Conservation (phyloP, 2,113 vertebrate genomes). For the Brachirus orientalis region DNA sequence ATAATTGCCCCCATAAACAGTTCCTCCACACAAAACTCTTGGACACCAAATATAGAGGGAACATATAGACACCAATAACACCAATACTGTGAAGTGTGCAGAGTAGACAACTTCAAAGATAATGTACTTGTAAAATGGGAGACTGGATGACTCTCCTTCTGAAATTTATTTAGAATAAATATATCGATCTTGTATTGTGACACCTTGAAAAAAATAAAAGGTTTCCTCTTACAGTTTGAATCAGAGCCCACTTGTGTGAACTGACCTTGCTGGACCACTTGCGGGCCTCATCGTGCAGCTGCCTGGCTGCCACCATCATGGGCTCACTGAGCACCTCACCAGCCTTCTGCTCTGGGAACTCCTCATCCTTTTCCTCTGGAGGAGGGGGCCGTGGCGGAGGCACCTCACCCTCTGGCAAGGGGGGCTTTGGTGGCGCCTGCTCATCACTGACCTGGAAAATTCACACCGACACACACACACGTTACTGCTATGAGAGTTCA, state of each 20-base stretch:
- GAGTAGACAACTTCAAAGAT: neutral
- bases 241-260: slow-evolving; percentile 2
- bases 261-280: slow-evolving; percentile 96
- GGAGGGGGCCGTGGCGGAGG: slow-evolving; percentile 95
- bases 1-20: neutral
- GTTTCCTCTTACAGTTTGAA: no score
- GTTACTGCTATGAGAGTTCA: neutral
- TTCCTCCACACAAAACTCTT: slow-evolving; percentile 21
- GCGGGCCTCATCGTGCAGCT: slow-evolving; percentile 97
- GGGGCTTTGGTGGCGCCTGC: slow-evolving; percentile 95
- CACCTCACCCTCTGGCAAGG: slow-evolving; percentile 94
- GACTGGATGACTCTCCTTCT: no score
- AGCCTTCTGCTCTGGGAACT: slow-evolving; percentile 96
- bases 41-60: slow-evolving; percentile 10
- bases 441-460: slow-evolving; percentile 90
- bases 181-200: slow-evolving; percentile 42
- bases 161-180: no score
- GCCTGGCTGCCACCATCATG: slow-evolving; percentile 98
- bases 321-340: slow-evolving; percentile 97
- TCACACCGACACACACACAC: neutral
- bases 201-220: slow-evolving; percentile 65
- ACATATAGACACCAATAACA: slow-evolving; percentile 4
- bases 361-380: slow-evolving; percentile 97
- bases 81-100: neutral
- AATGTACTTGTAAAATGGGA: no score